Evolutionary conservation across 2,797 vertebrate genomes (phyloP).

Genomic region (Pelobates cultripes): DNA sequence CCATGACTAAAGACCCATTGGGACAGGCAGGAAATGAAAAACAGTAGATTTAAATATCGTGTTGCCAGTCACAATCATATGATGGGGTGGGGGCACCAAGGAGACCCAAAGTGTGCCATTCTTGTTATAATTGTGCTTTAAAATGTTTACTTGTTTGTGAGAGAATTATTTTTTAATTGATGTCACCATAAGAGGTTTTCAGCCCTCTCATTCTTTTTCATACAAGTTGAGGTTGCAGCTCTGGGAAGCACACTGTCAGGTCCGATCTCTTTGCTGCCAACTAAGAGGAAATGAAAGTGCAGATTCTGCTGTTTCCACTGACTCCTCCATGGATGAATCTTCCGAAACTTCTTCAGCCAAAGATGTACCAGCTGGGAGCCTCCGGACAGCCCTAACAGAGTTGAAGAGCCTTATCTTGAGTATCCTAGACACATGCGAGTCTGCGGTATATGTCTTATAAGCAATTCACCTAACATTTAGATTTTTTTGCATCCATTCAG

Average conservation of each 20-base stretch:
- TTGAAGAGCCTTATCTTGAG: conserved; percentile 93
- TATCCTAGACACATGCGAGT: conserved; percentile 89
- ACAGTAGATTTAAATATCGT: too few species aligned
- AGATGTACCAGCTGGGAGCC: conserved; percentile 89
- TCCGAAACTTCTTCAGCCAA: conserved; percentile 95
- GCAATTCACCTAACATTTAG: background rate
- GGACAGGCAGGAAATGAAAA: too few species aligned
- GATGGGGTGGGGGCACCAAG: too few species aligned
- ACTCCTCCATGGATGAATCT: conserved; percentile 97
- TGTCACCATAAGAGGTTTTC: background rate
- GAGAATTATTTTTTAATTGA: too few species aligned
- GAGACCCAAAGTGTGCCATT: too few species aligned
- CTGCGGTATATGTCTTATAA: conserved; percentile 73
- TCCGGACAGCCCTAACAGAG: conserved; percentile 87
- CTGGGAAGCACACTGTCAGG: conserved; percentile 95
- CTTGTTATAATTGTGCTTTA: too few species aligned
- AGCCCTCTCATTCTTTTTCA: background rate
- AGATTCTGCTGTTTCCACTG: conserved; percentile 91
- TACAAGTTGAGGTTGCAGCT: conserved; percentile 91
- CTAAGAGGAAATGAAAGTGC: conserved; percentile 91
- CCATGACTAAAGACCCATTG: too few species aligned
- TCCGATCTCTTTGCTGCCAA: conserved; percentile 91
- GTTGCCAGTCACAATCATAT: too few species aligned
- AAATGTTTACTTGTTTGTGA: too few species aligned
- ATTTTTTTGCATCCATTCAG: background rate